Percentiles rank a stretch among this genome's conserved stretches.
Evolutionary conservation across 2,113 vertebrate species (phyloP).

Genomic region (Numida meleagris): DNA sequence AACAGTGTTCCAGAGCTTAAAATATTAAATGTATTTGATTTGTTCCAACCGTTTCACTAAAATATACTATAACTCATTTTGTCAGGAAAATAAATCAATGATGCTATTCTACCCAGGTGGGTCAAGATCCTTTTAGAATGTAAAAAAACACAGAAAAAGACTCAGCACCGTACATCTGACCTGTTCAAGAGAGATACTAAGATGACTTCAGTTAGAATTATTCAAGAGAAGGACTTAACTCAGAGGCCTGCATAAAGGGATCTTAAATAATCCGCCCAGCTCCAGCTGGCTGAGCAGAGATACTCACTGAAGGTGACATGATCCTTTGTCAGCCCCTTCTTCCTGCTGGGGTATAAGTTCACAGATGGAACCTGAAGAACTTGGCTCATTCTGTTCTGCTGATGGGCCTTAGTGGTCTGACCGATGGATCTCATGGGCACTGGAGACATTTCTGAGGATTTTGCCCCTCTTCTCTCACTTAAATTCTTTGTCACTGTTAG

Average conservation of each 20-base stretch:
- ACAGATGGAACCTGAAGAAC: constrained; percentile 92
- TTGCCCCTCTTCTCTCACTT: constrained; percentile 87
- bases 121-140: background rate
- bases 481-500: constrained; percentile 91
- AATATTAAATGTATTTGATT: background rate
- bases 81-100: background rate
- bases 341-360: constrained; percentile 89
- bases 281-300: background rate
- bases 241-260: background rate
- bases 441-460: constrained; percentile 91
- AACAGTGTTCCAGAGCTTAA: background rate
- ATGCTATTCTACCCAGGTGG: background rate
- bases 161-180: background rate
- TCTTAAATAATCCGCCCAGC: background rate
- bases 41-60: background rate
- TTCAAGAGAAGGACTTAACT: background rate
- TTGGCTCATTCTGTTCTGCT: constrained; percentile 92
- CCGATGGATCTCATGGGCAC: constrained; percentile 85
- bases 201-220: background rate
- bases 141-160: background rate
- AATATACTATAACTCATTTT: background rate
- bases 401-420: constrained; percentile 80
- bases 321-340: constrained; percentile 90
- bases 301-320: constrained; percentile 83
- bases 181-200: background rate